A percentile compares a stretch with the other conserved stretches of the same genome.
These are phyloP conservation scores for Osmerus mordax DNA, from an alignment of 2,113 vertebrate species.

Conservation along the genomic window DNA sequence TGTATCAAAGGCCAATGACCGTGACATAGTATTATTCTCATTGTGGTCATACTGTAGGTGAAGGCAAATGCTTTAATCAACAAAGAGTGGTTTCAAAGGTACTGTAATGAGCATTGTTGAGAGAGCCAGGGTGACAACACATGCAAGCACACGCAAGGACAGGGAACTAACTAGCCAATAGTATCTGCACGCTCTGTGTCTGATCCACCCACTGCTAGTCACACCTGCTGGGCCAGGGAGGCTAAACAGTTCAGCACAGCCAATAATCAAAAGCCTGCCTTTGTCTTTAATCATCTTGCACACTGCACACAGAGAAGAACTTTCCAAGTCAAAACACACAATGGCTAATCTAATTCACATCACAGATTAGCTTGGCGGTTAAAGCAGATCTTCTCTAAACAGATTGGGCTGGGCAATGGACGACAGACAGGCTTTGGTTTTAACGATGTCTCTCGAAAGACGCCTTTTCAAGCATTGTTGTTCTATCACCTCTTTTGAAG, in stretches of 20 bases:
- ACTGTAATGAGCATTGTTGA: background rate
- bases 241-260: background rate
- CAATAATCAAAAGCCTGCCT: background rate
- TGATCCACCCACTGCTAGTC: constrained; percentile 3
- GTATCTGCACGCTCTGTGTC: background rate
- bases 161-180: background rate
- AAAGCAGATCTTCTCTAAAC: background rate
- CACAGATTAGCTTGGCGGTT: background rate
- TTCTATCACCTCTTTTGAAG: too few relatives aligned
- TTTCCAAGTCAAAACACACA: constrained; percentile 3
- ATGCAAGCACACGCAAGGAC: background rate
- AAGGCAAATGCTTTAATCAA: too few relatives aligned
- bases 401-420: background rate
- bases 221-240: background rate
- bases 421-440: background rate
- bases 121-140: background rate
- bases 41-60: too few relatives aligned
- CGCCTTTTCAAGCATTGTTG: background rate
- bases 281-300: constrained; percentile 6
- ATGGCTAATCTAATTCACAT: background rate
- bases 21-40: too few relatives aligned
- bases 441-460: too few relatives aligned
- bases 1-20: too few relatives aligned
- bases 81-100: too few relatives aligned
- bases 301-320: background rate